A percentile compares a stretch with the other conserved stretches of the same genome.
Evolutionary conservation across 2,888 invertebrate species (phyloP).

Genomic region (Alloplasta piceator): DNA sequence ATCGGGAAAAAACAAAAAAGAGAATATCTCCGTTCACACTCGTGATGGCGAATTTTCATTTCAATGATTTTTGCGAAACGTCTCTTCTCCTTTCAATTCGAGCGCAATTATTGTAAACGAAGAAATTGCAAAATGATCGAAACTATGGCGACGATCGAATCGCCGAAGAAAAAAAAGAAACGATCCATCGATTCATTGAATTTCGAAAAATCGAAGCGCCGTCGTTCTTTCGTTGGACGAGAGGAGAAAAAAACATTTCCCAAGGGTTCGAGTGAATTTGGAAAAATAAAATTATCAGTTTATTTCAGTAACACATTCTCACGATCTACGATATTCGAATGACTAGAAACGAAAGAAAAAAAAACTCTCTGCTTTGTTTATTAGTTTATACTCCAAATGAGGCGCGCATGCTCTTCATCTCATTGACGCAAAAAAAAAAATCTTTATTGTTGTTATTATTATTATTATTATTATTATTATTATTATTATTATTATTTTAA

Average conservation of each 20-base stretch:
- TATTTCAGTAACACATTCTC: constrained; percentile 48
- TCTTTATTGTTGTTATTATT: constrained; percentile 17
- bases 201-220: too few relatives aligned
- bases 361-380: constrained; percentile 57
- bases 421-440: constrained; percentile 56
- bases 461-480: constrained; percentile 3
- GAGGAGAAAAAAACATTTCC: constrained; percentile 15
- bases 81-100: background rate
- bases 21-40: constrained; percentile 40
- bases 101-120: background rate
- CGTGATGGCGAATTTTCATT: constrained; percentile 20
- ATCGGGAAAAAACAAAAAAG: constrained; percentile 41
- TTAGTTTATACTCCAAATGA: constrained; percentile 68
- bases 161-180: too few relatives aligned
- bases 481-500: background rate
- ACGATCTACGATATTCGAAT: constrained; percentile 56
- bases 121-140: too few relatives aligned
- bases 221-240: background rate
- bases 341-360: constrained; percentile 36
- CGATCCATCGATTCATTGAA: too few relatives aligned
- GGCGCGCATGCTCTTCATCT: constrained; percentile 70
- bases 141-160: too few relatives aligned
- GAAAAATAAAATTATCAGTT: constrained; percentile 4
- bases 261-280: constrained; percentile 10
- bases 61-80: background rate